Base-by-base conservation (phyloP, 1,140 invertebrate genomes). In the Drosophila orosa region DNA sequence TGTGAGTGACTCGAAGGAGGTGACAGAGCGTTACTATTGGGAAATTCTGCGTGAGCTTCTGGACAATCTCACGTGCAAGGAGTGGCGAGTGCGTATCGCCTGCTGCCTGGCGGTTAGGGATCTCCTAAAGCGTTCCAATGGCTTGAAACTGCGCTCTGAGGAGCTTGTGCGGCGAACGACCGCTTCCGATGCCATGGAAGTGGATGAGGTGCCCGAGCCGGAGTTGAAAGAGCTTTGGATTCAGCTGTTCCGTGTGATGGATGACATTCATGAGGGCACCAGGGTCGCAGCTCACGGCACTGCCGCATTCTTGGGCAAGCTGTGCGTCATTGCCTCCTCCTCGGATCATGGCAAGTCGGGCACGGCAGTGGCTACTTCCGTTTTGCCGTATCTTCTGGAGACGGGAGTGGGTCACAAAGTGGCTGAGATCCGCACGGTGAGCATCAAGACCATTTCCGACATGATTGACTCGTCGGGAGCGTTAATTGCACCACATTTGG, bases 191-290 rank as follows among this genome's bases (percentile, higher is more conserved):
- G 44, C 39, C 15, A 84, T 90, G 85, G 77, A 89, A 3, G 78
- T 71, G 35, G 90, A 90, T 52, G 84, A 92, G 37, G 67, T 90
- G 15, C 90, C 91, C 0, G 91, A 92, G 47, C 90, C 92, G 4
- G 93, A 93, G 74, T 66, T 98, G 54, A 94, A 94, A 0, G 95
- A 95, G 76, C 93, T 98, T 4, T 98, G 97, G 97, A 93, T 93
- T 12, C 95, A 96, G 89, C 92, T 98, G 33, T 97, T 98, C 85
- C 93, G 96, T 33, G 97, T 98, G 1, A 96, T 98, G 95, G 98
- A 98, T 92, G 98, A 98, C 92, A 96, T 98, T 81, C 98, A 98
- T 90, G 97, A 98, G 91, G 95, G 95, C 24, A 98, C 98, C 0
- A 93, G 98, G 61, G 93, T 95, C 71, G 95, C 96, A 4, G 98